Evolutionary conservation across 2,888 invertebrate genomes (phyloP).

Genomic region (Hermodice carunculata): DNA sequence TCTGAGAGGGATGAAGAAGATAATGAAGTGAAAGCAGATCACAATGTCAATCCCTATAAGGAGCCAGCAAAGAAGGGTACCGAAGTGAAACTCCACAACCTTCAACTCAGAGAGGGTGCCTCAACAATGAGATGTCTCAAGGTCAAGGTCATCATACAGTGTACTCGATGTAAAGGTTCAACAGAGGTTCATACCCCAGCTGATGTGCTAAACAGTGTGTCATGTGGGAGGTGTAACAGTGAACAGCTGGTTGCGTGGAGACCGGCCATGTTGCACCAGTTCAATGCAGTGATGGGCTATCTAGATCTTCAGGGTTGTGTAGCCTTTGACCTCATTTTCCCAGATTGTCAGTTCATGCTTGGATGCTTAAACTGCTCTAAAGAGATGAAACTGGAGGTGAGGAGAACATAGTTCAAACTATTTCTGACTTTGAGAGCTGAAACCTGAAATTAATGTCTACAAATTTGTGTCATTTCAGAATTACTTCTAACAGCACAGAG

Average conservation of each 20-base stretch:
- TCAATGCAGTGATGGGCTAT: conserved; percentile 64
- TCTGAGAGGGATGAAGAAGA: conserved; percentile 24
- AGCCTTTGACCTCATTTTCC: conserved; percentile 66
- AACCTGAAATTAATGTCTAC: too few relatives aligned
- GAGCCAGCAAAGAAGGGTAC: conserved; percentile 54
- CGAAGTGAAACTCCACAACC: conserved; percentile 72
- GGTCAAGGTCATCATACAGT: conserved; percentile 58
- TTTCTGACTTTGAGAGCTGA: too few relatives aligned
- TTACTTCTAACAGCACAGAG: too few relatives aligned
- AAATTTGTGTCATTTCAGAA: too few relatives aligned
- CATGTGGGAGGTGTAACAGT: conserved; percentile 62
- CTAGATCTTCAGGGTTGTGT: conserved; percentile 65
- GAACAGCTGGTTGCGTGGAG: conserved; percentile 56
- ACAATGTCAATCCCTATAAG: not conserved
- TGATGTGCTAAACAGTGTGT: conserved; percentile 49
- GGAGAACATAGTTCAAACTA: too few relatives aligned
- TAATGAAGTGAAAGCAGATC: not conserved
- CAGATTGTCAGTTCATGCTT: conserved; percentile 59
- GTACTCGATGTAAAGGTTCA: conserved; percentile 58
- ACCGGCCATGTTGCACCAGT: conserved; percentile 61
- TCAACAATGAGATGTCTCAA: conserved; percentile 59
- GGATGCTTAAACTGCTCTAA: conserved; percentile 68
- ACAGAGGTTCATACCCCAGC: conserved; percentile 55
- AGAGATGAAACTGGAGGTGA: conserved; percentile 62
- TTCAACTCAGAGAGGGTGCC: conserved; percentile 81